These are phyloP conservation scores for Notechis scutatus DNA, from an alignment of 2,113 vertebrate genomes.

Conservation along the genomic window DNA sequence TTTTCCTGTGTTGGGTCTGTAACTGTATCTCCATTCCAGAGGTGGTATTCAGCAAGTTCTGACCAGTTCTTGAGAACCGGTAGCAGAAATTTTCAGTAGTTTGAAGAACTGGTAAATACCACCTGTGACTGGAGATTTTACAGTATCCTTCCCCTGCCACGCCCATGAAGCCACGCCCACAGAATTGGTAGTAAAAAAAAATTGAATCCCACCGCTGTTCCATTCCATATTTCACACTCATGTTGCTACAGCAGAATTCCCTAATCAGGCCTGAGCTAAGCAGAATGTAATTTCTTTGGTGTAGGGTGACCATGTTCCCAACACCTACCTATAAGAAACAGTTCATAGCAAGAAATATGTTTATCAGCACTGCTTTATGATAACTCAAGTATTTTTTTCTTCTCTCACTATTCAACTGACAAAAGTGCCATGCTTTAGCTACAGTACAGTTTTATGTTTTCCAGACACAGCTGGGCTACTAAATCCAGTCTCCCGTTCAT, in stretches of 20 bases:
- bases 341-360: conserved; percentile 17
- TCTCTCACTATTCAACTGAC: neutral
- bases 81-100: too few relatives aligned
- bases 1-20: neutral
- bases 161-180: too few relatives aligned
- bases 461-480: conserved; percentile 17
- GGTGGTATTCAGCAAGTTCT: too few relatives aligned
- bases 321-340: neutral
- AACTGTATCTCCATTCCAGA: neutral
- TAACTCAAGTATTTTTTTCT: neutral
- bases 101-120: too few relatives aligned
- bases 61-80: too few relatives aligned
- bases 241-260: neutral
- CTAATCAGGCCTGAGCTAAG: neutral
- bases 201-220: too few relatives aligned
- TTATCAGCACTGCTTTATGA: neutral
- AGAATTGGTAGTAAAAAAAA: too few relatives aligned
- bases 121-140: too few relatives aligned
- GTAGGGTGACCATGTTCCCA: conserved; percentile 11
- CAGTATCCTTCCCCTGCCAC: too few relatives aligned
- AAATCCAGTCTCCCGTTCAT: neutral
- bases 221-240: neutral
- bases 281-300: neutral
- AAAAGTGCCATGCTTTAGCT: neutral
- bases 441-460: neutral